phyloP scores from a whole-genome alignment of 2,888 invertebrate species.

The Craniophora ligustri region DNA sequence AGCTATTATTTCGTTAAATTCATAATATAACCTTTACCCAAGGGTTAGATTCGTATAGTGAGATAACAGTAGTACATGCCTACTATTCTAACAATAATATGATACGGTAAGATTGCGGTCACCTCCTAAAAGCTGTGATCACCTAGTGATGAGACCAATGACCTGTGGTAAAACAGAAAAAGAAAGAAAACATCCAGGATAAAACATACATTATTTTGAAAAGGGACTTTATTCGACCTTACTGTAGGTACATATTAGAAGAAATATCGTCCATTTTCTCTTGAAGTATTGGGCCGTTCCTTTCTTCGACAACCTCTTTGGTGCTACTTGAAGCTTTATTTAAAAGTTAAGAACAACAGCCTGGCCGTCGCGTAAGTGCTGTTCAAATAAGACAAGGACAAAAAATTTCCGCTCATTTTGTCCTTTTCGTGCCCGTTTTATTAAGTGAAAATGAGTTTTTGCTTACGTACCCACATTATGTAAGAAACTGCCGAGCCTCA shows the following conservation, averaged over 20 bases:
- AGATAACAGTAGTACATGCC: too few relatives aligned
- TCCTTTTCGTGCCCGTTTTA: slow-evolving; percentile 18
- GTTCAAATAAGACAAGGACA: slow-evolving; percentile 12
- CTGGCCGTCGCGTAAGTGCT: slow-evolving; percentile 21
- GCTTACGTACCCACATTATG: slow-evolving; percentile 34
- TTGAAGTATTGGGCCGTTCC: not conserved
- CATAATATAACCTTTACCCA: slow-evolving; percentile 10
- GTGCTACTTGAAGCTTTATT: slow-evolving; percentile 16
- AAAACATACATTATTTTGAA: too few relatives aligned
- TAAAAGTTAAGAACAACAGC: slow-evolving; percentile 28
- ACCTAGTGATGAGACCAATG: too few relatives aligned
- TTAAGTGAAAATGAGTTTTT: slow-evolving; percentile 38
- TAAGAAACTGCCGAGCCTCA: slow-evolving; percentile 20
- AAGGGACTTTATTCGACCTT: too few relatives aligned
- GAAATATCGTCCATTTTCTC: slow-evolving; percentile 1
- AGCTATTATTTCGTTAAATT: slow-evolving; percentile 10
- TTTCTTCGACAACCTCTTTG: slow-evolving; percentile 6
- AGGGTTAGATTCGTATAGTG: slow-evolving; percentile 26
- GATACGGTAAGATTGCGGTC: not conserved
- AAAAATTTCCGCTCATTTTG: slow-evolving; percentile 1
- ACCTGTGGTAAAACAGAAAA: too few relatives aligned
- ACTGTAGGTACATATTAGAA: too few relatives aligned
- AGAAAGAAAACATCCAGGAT: too few relatives aligned
- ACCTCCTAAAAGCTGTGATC: too few relatives aligned
- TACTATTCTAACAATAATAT: not conserved